phyloP scores from a whole-genome alignment of 53 echinoderm and acorn worm species.

The Patiria pectinifera region DNA sequence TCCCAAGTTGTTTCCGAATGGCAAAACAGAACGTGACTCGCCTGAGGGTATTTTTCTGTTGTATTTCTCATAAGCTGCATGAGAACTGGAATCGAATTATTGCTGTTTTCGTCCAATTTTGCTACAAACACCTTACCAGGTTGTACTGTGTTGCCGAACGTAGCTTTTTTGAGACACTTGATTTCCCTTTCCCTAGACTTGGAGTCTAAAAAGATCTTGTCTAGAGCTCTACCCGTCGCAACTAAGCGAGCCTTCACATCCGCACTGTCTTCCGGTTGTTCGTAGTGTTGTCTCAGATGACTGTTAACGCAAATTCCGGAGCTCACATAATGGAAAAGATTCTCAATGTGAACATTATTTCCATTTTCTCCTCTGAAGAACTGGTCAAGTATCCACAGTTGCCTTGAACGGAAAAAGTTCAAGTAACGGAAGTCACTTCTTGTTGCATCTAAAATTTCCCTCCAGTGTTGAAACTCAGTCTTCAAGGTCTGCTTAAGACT shows the following conservation, averaged over 20 bases:
- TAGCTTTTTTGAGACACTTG: conserved; percentile 2
- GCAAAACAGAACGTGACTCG: conserved; percentile 68
- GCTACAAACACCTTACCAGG: conserved; percentile 55
- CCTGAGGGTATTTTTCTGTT: conserved; percentile 51
- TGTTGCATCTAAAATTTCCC: neutral
- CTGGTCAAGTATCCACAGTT: conserved; percentile 59
- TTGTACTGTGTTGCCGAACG: conserved; percentile 41
- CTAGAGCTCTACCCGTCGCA: conserved; percentile 41
- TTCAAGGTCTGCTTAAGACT: neutral
- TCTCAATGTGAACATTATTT: neutral
- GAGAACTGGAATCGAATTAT: conserved; percentile 62
- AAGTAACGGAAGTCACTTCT: conserved; percentile 41
- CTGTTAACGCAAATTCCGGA: conserved; percentile 23
- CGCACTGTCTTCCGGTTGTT: conserved; percentile 6
- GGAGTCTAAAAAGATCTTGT: conserved; percentile 19
- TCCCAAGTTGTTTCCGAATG: conserved; percentile 57
- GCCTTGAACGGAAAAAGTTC: conserved; percentile 66
- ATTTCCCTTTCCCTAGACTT: neutral
- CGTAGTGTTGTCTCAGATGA: conserved; percentile 34
- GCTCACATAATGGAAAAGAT: conserved; percentile 48
- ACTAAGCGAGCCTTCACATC: conserved; percentile 29
- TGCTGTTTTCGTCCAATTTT: conserved; percentile 53
- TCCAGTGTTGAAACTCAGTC: conserved; percentile 22
- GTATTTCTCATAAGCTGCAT: conserved; percentile 47
- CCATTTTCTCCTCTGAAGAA: conserved; percentile 53